A percentile compares a stretch with the other conserved stretches of the same genome.
Conservation (phyloP, 2,888 invertebrate genomes). For the Halictus ligatus region DNA sequence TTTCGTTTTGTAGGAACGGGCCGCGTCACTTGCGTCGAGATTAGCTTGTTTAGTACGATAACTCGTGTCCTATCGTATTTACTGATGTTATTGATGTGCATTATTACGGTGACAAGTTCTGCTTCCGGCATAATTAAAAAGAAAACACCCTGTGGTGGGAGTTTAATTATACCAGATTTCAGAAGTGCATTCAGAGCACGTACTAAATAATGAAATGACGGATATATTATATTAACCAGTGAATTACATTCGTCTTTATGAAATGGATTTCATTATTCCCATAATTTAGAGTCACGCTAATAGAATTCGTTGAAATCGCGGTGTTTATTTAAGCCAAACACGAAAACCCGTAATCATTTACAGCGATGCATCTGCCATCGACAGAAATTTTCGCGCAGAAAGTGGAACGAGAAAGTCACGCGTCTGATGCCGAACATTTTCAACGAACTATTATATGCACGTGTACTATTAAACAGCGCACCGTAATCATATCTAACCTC, state of each 20-base stretch:
- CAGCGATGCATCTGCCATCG: background rate
- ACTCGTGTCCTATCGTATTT: too few species aligned
- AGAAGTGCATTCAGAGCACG: too few species aligned
- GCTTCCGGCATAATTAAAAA: too few species aligned
- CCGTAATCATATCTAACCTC: background rate
- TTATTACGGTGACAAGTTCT: too few species aligned
- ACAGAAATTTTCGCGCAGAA: conserved; percentile 7
- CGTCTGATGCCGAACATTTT: background rate
- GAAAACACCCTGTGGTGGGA: too few species aligned
- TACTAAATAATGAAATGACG: too few species aligned
- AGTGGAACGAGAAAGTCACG: conserved; percentile 10
- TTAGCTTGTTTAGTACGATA: background rate
- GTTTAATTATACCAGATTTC: too few species aligned
- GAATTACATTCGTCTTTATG: background rate
- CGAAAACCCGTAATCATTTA: background rate
- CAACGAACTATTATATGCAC: background rate
- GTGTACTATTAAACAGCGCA: background rate
- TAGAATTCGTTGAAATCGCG: background rate
- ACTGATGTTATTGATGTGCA: too few species aligned
- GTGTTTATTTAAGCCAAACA: background rate
- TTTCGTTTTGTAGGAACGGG: background rate
- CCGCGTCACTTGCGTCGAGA: background rate
- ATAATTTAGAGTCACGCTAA: background rate
- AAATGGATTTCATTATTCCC: background rate
- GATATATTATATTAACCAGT: too few species aligned